Evolutionary conservation across 1,140 invertebrate species (phyloP).

Genomic region (Drosophila aff.): DNA sequence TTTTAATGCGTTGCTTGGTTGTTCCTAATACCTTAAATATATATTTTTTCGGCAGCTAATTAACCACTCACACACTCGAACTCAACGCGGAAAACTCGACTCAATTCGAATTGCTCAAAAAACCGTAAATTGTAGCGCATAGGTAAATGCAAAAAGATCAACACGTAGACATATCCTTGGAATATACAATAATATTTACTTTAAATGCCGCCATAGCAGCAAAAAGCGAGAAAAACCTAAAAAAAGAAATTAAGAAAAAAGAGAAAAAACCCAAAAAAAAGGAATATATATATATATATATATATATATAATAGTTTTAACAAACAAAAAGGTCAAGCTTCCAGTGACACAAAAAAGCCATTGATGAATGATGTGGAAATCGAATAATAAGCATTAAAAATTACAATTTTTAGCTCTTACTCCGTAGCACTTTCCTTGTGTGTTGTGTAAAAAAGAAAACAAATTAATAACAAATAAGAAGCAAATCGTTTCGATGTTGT

Average conservation of each 20-base stretch:
- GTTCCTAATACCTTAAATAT: slow-evolving; percentile 60
- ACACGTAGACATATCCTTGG: slow-evolving; percentile 85
- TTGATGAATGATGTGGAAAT: slow-evolving; percentile 65
- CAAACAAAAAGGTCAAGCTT: slow-evolving; percentile 68
- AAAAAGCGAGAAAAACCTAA: slow-evolving; percentile 36
- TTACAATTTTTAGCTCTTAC: slow-evolving; percentile 77
- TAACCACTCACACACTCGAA: slow-evolving; percentile 14
- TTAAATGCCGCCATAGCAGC: slow-evolving; percentile 77
- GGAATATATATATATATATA: slow-evolving; percentile 39
- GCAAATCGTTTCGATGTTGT: slow-evolving; percentile 73
- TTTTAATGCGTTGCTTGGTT: slow-evolving; percentile 58
- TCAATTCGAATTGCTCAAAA: slow-evolving; percentile 74
- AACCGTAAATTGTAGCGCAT: slow-evolving; percentile 63
- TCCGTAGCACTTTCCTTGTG: slow-evolving; percentile 78
- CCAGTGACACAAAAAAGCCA: slow-evolving; percentile 74
- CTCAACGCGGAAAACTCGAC: slow-evolving; percentile 39
- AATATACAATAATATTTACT: slow-evolving; percentile 85
- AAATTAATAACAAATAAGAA: slow-evolving; percentile 40
- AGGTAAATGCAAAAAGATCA: slow-evolving; percentile 75
- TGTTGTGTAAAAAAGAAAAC: slow-evolving; percentile 69
- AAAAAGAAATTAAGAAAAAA: slow-evolving; percentile 27
- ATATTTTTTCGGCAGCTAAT: slow-evolving; percentile 54
- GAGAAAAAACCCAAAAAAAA: slow-evolving; percentile 32
- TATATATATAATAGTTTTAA: slow-evolving; percentile 70
- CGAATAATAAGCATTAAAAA: slow-evolving; percentile 78